phyloP scores from a whole-genome alignment of 2,888 invertebrate genomes.

The Toxonevra muliebris region DNA sequence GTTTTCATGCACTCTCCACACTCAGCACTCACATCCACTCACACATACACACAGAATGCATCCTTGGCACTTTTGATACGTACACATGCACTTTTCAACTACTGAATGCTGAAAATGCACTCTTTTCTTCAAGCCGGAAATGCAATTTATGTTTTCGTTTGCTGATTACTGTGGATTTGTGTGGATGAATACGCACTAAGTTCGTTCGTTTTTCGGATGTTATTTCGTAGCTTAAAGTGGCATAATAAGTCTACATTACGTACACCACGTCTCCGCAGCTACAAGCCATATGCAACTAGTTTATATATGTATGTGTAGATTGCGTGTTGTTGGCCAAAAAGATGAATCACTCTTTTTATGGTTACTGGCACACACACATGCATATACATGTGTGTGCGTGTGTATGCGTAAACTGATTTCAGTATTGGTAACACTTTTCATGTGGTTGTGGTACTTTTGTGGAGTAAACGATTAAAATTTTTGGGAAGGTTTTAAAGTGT shows the following conservation, averaged over 20 bases:
- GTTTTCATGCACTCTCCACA: not conserved
- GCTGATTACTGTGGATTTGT: not conserved
- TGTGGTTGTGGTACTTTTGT: constrained; percentile 26
- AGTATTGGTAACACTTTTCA: constrained; percentile 24
- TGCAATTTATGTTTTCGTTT: constrained; percentile 35
- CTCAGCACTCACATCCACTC: no score
- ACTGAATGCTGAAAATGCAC: constrained; percentile 19
- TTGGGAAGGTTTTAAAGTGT: constrained; percentile 23
- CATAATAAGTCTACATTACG: constrained; percentile 35
- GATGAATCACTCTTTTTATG: constrained; percentile 29
- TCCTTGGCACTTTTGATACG: constrained; percentile 25
- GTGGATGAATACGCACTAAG: constrained; percentile 2
- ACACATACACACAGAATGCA: constrained; percentile 16
- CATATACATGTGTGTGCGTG: not conserved
- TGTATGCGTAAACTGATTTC: constrained; percentile 8
- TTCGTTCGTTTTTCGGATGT: constrained; percentile 17
- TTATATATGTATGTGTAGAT: constrained; percentile 11
- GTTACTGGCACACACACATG: constrained; percentile 17
- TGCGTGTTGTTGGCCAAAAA: constrained; percentile 20
- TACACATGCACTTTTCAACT: constrained; percentile 32
- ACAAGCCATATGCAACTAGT: not conserved
- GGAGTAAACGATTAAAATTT: constrained; percentile 36
- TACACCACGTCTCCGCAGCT: not conserved
- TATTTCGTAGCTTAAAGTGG: constrained; percentile 35
- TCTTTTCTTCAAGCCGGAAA: constrained; percentile 26